Conservation (phyloP, 2,888 invertebrate genomes). For the Agrypnus murinus region DNA sequence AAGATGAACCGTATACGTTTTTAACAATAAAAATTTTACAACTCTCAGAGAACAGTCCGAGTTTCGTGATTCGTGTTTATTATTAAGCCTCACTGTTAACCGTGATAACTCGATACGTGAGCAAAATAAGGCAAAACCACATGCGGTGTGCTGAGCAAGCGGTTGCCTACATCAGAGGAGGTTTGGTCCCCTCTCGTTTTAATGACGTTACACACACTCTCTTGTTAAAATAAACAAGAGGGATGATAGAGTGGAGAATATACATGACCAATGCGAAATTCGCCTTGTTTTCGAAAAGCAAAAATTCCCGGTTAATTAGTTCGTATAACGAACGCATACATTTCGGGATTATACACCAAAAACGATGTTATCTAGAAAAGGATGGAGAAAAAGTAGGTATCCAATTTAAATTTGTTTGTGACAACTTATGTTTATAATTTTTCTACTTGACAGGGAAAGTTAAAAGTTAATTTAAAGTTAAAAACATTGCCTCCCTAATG, state of each 20-base stretch:
- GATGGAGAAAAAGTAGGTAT: background rate
- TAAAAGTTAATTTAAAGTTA: too few species aligned
- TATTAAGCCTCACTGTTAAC: conserved; percentile 41
- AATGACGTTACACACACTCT: conserved; percentile 38
- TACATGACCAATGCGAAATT: conserved; percentile 14
- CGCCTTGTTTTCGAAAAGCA: conserved; percentile 32
- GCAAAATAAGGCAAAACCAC: conserved; percentile 38
- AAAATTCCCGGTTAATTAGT: conserved; percentile 34
- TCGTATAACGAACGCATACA: conserved; percentile 11
- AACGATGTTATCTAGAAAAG: background rate
- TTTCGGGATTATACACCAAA: conserved; percentile 6
- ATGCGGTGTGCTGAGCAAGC: conserved; percentile 31
- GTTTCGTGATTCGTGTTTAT: conserved; percentile 46
- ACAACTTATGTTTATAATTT: too few species aligned
- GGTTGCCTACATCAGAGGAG: conserved; percentile 22
- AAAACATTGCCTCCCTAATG: too few species aligned
- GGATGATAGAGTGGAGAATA: conserved; percentile 33
- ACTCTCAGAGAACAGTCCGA: conserved; percentile 26
- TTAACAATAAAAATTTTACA: conserved; percentile 44
- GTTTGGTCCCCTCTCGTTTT: conserved; percentile 33
- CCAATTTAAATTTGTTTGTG: too few species aligned
- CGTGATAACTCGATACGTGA: conserved; percentile 46
- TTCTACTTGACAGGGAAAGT: too few species aligned
- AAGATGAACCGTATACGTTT: conserved; percentile 38
- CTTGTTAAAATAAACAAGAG: conserved; percentile 42